These are phyloP conservation scores for Felis chaus DNA, from an alignment of 2,113 vertebrate genomes.

Conservation along the genomic window DNA sequence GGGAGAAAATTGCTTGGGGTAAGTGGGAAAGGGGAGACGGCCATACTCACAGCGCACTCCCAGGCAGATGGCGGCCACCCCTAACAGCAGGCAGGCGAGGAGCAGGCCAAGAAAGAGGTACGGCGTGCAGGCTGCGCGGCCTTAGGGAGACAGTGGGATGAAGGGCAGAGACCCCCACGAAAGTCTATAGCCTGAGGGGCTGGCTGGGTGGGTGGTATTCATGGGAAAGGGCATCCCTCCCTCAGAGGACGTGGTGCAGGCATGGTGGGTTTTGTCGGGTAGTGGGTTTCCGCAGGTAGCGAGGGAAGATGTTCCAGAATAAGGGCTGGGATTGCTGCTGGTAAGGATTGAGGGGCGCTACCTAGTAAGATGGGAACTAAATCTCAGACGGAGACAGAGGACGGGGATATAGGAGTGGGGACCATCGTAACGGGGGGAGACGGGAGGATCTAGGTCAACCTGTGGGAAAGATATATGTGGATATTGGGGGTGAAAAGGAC, in stretches of 20 bases:
- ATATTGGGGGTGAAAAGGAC: too few relatives aligned
- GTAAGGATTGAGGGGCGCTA: neutral
- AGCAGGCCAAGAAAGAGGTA: slow-evolving; percentile 47
- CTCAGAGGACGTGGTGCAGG: neutral
- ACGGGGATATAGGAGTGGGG: neutral
- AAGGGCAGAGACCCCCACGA: neutral
- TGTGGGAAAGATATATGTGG: neutral
- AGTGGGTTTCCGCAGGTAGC: neutral
- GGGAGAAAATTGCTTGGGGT: neutral
- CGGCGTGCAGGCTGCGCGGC: neutral
- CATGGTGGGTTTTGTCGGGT: neutral
- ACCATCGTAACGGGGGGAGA: neutral
- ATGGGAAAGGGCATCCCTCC: neutral
- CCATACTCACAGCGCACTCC: slow-evolving; percentile 76
- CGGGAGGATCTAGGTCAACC: neutral
- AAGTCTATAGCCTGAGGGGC: neutral
- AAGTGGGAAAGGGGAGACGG: neutral
- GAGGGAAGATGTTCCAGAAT: neutral
- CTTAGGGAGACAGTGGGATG: neutral
- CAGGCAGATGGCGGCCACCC: slow-evolving; percentile 51
- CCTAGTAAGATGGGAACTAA: neutral
- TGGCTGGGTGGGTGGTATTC: neutral
- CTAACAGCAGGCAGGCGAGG: slow-evolving; percentile 60
- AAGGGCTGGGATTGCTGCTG: neutral
- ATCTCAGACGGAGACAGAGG: neutral